phyloP scores from a whole-genome alignment of 2,888 invertebrate species.

The Minunthozetes semirufus region DNA sequence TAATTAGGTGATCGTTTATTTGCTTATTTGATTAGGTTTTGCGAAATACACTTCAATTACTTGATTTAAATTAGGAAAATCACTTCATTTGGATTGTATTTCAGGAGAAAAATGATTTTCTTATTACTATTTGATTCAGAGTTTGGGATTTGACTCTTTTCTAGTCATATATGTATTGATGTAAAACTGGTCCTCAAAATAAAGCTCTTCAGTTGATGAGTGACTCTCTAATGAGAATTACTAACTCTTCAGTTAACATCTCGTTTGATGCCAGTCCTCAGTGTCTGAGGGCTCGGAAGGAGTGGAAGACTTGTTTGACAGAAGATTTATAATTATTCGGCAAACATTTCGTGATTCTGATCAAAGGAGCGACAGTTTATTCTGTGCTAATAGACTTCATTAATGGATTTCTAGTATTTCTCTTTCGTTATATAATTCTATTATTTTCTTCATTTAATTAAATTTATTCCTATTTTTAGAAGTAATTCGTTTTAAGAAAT shows the following conservation, averaged over 20 bases:
- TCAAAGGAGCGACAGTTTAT: neutral
- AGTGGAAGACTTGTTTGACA: neutral
- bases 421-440: neutral
- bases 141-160: too few species aligned
- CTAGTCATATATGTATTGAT: too few species aligned
- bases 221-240: conserved; percentile 5
- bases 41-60: too few species aligned
- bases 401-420: neutral
- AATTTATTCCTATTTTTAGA: neutral
- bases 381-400: neutral
- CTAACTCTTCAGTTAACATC: neutral
- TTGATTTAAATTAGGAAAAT: too few species aligned
- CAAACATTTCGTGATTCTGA: neutral
- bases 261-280: neutral
- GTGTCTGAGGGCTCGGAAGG: neutral
- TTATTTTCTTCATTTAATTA: neutral
- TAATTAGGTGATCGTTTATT: too few species aligned
- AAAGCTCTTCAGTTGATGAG: neutral
- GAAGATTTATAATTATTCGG: neutral
- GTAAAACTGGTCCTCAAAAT: neutral
- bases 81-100: too few species aligned
- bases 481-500: too few species aligned
- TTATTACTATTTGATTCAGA: too few species aligned
- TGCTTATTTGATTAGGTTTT: too few species aligned
- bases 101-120: too few species aligned